Percentiles rank a stretch among this genome's conserved stretches.
Evolutionary conservation across 2,113 vertebrate species (phyloP).

Genomic region (Stigmatopora nigra): DNA sequence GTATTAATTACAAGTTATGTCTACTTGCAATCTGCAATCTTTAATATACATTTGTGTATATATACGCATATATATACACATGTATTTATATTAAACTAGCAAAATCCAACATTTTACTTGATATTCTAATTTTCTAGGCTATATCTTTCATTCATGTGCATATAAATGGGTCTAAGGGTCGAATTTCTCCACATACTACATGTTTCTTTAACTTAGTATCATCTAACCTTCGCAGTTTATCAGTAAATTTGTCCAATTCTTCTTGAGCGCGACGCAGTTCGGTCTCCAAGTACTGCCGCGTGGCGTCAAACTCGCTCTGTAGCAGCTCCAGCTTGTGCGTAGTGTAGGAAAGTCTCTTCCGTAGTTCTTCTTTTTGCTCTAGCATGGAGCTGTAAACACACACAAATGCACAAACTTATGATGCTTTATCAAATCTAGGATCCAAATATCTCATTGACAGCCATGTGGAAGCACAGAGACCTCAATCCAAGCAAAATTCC

Average conservation of each 20-base stretch:
- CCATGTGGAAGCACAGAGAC: constrained; percentile 34
- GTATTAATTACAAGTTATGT: too few species aligned
- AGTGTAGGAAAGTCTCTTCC: constrained; percentile 81
- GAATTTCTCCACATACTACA: neutral
- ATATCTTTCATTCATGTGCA: too few species aligned
- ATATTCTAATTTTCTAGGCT: too few species aligned
- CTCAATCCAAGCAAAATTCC: constrained; percentile 8
- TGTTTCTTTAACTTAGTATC: neutral
- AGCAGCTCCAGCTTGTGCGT: constrained; percentile 90
- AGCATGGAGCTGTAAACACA: constrained; percentile 76
- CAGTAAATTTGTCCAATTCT: constrained; percentile 95
- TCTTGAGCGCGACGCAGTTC: constrained; percentile 91
- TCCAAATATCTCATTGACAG: constrained; percentile 28
- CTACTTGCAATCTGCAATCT: too few species aligned
- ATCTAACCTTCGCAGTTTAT: constrained; percentile 87
- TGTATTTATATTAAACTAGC: too few species aligned
- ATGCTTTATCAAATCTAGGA: constrained; percentile 2
- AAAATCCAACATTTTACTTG: too few species aligned
- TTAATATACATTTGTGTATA: too few species aligned
- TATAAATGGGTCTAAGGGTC: too few species aligned
- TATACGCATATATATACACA: too few species aligned
- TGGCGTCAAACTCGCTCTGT: constrained; percentile 90
- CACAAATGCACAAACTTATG: constrained; percentile 19
- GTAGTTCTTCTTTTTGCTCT: constrained; percentile 92
- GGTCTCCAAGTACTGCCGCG: constrained; percentile 89